Percentiles rank a stretch among this genome's conserved stretches.
phyloP scores from a whole-genome alignment of 2,113 vertebrate genomes.

The Centrocercus urophasianus region DNA sequence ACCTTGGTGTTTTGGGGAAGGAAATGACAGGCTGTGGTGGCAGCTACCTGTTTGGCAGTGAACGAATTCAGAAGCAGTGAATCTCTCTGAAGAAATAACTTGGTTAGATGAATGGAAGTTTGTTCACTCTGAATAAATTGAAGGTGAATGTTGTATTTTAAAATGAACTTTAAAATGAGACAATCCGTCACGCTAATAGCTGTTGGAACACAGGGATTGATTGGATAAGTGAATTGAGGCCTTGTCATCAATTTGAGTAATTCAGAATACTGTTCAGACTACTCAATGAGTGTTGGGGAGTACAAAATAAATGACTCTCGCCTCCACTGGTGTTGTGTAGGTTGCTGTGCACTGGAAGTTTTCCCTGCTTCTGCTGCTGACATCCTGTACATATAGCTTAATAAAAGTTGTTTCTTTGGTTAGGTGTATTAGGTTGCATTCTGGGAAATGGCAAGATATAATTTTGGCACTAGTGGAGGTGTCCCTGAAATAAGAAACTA shows the following conservation, averaged over 20 bases:
- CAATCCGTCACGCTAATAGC: background rate
- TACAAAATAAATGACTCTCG: background rate
- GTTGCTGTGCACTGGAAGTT: background rate
- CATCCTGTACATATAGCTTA: background rate
- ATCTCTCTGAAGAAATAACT: background rate
- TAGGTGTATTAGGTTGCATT: background rate
- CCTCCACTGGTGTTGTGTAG: background rate
- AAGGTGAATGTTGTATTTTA: background rate
- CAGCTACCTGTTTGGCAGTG: background rate
- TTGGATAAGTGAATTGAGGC: background rate
- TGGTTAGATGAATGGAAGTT: background rate
- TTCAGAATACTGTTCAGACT: background rate
- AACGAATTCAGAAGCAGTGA: background rate
- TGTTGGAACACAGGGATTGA: background rate
- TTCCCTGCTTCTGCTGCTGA: background rate
- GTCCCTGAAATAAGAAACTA: background rate
- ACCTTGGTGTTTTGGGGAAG: background rate
- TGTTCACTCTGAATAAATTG: background rate
- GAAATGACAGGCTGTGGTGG: background rate
- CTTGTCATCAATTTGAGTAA: background rate
- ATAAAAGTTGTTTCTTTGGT: background rate
- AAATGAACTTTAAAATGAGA: background rate
- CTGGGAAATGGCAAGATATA: background rate
- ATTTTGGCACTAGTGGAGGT: background rate
- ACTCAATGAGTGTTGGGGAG: background rate